Conservation (phyloP, 2,113 vertebrate species). For the Morone saxatilis region DNA sequence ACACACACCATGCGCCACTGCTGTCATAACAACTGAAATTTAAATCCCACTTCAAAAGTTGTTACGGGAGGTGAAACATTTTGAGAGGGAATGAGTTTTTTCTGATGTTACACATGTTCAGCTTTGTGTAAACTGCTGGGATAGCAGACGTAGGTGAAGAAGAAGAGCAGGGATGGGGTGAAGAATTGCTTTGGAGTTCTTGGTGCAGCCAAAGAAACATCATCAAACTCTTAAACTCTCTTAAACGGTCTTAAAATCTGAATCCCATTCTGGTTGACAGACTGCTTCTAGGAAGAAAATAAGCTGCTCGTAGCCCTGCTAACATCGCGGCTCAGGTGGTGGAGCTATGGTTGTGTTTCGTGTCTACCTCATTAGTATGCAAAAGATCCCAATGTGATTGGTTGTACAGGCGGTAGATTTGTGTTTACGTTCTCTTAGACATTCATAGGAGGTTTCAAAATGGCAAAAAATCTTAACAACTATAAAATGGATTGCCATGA, state of each 20-base stretch:
- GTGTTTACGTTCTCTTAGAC: too few relatives aligned
- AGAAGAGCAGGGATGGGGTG: not conserved
- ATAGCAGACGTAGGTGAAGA: not conserved
- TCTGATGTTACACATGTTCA: not conserved
- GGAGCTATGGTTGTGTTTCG: too few relatives aligned
- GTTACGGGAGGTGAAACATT: not conserved
- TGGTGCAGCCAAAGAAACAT: not conserved
- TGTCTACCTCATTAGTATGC: too few relatives aligned
- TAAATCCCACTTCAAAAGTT: not conserved
- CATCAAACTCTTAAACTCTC: too few relatives aligned
- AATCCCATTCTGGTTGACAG: not conserved
- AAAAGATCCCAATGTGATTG: too few relatives aligned
- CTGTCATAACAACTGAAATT: constrained; percentile 56
- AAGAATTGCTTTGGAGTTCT: not conserved
- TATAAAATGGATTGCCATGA: not conserved
- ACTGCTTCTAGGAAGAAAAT: not conserved
- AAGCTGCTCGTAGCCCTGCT: not conserved
- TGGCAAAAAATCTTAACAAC: not conserved
- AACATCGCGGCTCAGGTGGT: too few relatives aligned
- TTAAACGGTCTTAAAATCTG: too few relatives aligned
- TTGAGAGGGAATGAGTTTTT: not conserved
- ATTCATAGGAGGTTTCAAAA: too few relatives aligned
- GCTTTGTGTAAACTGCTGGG: not conserved
- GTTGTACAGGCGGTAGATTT: too few relatives aligned
- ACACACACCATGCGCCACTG: constrained; percentile 1